These are phyloP conservation scores for Augochlora pura DNA, from an alignment of 1,140 invertebrate species.

Conservation along the genomic window DNA sequence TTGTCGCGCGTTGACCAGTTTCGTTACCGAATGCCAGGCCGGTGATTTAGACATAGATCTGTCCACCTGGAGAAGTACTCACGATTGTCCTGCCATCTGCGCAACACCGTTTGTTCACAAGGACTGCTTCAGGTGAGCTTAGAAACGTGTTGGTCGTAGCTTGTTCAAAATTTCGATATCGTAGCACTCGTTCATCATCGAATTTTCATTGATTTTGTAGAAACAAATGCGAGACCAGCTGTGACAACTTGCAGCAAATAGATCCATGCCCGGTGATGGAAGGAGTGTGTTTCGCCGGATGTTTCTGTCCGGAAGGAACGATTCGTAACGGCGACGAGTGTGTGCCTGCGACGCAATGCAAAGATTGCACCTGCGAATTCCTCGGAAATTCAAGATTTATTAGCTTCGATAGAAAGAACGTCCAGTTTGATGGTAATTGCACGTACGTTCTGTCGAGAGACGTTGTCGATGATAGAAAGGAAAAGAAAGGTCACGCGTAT, in stretches of 20 bases:
- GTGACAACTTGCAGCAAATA: slow-evolving; percentile 82
- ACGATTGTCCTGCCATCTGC: slow-evolving; percentile 86
- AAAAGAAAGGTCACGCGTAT: slow-evolving; percentile 82
- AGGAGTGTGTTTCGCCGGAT: slow-evolving; percentile 88
- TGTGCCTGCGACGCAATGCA: slow-evolving; percentile 85
- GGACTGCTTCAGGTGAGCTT: slow-evolving; percentile 85
- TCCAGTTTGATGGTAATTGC: slow-evolving; percentile 88
- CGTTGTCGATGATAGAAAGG: slow-evolving; percentile 68
- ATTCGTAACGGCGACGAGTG: slow-evolving; percentile 86
- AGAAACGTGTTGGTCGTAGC: neutral
- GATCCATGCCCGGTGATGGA: slow-evolving; percentile 83
- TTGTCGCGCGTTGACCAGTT: slow-evolving; percentile 85
- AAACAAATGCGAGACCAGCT: slow-evolving; percentile 86
- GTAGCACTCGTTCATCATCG: neutral
- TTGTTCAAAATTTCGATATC: too few species aligned
- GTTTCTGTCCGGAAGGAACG: slow-evolving; percentile 90
- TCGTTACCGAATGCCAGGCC: slow-evolving; percentile 87
- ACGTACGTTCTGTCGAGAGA: slow-evolving; percentile 88
- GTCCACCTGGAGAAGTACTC: slow-evolving; percentile 85
- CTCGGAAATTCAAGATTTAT: slow-evolving; percentile 86
- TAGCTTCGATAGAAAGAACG: slow-evolving; percentile 87
- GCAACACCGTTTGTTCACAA: slow-evolving; percentile 87
- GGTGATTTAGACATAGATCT: slow-evolving; percentile 83
- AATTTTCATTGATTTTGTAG: slow-evolving; percentile 33
- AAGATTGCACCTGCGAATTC: slow-evolving; percentile 88